Evolutionary conservation across 2,113 vertebrate species (phyloP).

Genomic region (Brachypodius melanocephalos): DNA sequence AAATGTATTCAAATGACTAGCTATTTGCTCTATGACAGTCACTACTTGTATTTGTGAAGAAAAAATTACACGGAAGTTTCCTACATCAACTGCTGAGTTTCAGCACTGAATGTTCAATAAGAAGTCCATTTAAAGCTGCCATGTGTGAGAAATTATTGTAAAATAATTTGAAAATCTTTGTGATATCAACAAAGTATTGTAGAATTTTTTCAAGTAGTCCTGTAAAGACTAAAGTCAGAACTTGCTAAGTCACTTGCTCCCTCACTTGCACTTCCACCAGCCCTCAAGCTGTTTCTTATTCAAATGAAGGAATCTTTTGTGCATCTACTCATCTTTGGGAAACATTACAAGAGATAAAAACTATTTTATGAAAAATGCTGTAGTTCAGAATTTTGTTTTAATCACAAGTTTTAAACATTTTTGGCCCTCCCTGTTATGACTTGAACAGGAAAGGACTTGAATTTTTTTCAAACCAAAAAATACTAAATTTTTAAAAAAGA

Average conservation of each 20-base stretch:
- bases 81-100: neutral
- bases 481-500: rapidly evolving
- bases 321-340: neutral
- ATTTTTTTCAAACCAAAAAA: neutral
- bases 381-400: neutral
- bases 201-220: neutral
- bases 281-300: neutral
- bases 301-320: neutral
- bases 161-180: neutral
- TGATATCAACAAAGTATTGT: neutral
- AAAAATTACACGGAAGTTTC: neutral
- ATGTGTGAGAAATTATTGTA: neutral
- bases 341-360: neutral
- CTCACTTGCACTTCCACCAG: neutral
- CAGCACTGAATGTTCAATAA: neutral
- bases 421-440: neutral
- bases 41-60: neutral
- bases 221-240: neutral
- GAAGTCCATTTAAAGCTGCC: neutral
- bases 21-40: neutral
- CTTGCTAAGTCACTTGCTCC: neutral
- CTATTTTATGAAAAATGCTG: neutral
- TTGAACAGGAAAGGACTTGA: neutral
- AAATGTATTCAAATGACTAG: neutral
- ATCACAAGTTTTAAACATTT: neutral